Percentiles rank a stretch among this genome's conserved stretches.
These are phyloP conservation scores for Caenorhabditis plicata DNA, from an alignment of 2,888 invertebrate genomes.

Conservation along the genomic window DNA sequence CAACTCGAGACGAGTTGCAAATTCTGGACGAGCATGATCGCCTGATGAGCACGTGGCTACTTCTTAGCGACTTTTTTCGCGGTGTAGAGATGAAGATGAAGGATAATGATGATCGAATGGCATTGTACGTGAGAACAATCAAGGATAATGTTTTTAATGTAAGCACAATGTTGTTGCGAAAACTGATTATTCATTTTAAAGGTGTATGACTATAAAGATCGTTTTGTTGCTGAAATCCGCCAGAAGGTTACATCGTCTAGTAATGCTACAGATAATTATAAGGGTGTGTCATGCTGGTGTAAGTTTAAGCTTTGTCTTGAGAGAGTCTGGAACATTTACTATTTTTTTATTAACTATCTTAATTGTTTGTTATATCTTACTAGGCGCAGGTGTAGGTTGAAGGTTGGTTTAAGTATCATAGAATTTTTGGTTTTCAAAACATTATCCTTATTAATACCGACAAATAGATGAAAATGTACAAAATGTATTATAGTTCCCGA, in stretches of 20 bases:
- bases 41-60: slow-evolving; percentile 4
- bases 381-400: too few relatives aligned
- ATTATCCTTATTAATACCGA: too few relatives aligned
- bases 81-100: slow-evolving; percentile 16
- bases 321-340: too few relatives aligned
- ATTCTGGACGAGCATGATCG: slow-evolving; percentile 16
- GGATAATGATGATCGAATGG: slow-evolving; percentile 7
- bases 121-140: slow-evolving; percentile 5
- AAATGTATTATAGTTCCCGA: too few relatives aligned
- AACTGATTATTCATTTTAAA: too few relatives aligned
- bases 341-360: too few relatives aligned
- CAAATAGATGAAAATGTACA: too few relatives aligned
- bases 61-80: slow-evolving; percentile 11
- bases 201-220: slow-evolving; percentile 3
- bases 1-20: slow-evolving; percentile 21
- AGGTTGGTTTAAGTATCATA: too few relatives aligned
- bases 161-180: neutral
- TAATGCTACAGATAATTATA: slow-evolving; percentile 23
- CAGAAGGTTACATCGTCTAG: slow-evolving; percentile 28
- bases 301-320: neutral
- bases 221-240: slow-evolving; percentile 25
- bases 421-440: too few relatives aligned
- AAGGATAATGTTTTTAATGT: neutral
- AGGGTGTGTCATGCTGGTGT: slow-evolving; percentile 31
- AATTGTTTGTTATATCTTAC: too few relatives aligned